A percentile compares a stretch with the other conserved stretches of the same genome.
Conservation (phyloP, 2,888 invertebrate species). For the Himalopsyche tibetana region DNA sequence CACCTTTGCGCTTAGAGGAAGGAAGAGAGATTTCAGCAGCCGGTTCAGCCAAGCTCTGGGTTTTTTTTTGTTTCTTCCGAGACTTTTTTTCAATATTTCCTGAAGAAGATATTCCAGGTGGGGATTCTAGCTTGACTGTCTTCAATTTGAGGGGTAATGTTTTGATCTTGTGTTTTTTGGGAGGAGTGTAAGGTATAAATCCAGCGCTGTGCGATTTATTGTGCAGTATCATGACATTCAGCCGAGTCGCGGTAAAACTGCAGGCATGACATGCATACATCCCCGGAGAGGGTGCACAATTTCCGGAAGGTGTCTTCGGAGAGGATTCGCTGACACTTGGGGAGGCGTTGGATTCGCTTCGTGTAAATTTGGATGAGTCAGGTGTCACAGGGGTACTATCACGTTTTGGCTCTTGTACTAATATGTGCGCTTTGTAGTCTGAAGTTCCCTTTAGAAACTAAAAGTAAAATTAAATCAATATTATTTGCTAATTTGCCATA, state of each 20-base stretch:
- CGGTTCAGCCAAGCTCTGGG: neutral
- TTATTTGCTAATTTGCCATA: neutral
- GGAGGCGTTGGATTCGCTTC: slow-evolving; percentile 66
- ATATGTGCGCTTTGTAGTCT: slow-evolving; percentile 81
- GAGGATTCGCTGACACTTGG: slow-evolving; percentile 49
- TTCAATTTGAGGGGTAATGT: slow-evolving; percentile 63
- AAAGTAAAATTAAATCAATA: slow-evolving; percentile 66
- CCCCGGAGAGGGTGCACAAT: slow-evolving; percentile 69
- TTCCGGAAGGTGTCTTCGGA: slow-evolving; percentile 65
- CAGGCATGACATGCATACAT: slow-evolving; percentile 81
- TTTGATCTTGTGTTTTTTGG: slow-evolving; percentile 63
- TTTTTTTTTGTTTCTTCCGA: neutral
- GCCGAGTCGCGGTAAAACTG: slow-evolving; percentile 80
- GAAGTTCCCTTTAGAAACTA: slow-evolving; percentile 72
- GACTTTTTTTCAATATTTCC: slow-evolving; percentile 59
- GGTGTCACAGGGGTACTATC: slow-evolving; percentile 49
- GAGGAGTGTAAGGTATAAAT: slow-evolving; percentile 73
- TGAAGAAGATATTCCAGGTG: slow-evolving; percentile 29
- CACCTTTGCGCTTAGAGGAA: slow-evolving; percentile 71
- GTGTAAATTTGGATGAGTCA: slow-evolving; percentile 63
- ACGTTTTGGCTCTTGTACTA: slow-evolving; percentile 73
- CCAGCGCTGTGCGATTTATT: slow-evolving; percentile 82
- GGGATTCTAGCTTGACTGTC: slow-evolving; percentile 17
- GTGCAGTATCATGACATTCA: slow-evolving; percentile 86
- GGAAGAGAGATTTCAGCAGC: slow-evolving; percentile 64